These are phyloP conservation scores for Seriola rivoliana DNA, from an alignment of 2,113 vertebrate genomes.

Conservation along the genomic window DNA sequence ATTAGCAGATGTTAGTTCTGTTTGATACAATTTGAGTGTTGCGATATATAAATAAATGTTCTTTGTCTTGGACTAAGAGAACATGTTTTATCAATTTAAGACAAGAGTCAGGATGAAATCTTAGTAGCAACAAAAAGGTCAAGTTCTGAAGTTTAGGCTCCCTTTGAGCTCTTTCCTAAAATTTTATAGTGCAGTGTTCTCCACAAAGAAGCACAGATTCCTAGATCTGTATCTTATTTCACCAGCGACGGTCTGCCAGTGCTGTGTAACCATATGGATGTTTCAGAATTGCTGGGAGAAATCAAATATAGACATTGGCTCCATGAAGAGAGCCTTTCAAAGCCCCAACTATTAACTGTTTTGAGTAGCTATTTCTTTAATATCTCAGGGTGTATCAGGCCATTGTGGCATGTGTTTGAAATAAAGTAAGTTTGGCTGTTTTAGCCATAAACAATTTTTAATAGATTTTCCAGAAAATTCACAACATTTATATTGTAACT, in stretches of 20 bases:
- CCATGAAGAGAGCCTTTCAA: background rate
- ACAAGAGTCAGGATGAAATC: background rate
- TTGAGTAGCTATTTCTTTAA: background rate
- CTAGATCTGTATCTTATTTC: conserved; percentile 42
- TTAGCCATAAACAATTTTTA: background rate
- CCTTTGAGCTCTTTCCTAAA: background rate
- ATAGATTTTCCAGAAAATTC: background rate
- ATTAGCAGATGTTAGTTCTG: background rate
- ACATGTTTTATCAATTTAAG: background rate
- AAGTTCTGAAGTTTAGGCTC: background rate
- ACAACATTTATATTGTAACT: background rate
- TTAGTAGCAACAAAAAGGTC: background rate
- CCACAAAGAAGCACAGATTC: conserved; percentile 5
- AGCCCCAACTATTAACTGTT: background rate
- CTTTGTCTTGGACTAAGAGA: background rate
- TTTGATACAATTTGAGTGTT: background rate
- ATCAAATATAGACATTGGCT: conserved; percentile 16
- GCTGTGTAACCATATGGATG: conserved; percentile 28
- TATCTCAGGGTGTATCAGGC: too few relatives aligned
- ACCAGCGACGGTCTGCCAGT: conserved; percentile 26
- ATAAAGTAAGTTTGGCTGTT: background rate
- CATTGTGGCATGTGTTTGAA: background rate
- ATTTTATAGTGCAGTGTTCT: background rate
- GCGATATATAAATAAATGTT: too few relatives aligned
- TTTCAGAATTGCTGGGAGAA: background rate